Evolutionary conservation across 2,797 vertebrate genomes (phyloP).

Genomic region (Taeniopygia guttata): DNA sequence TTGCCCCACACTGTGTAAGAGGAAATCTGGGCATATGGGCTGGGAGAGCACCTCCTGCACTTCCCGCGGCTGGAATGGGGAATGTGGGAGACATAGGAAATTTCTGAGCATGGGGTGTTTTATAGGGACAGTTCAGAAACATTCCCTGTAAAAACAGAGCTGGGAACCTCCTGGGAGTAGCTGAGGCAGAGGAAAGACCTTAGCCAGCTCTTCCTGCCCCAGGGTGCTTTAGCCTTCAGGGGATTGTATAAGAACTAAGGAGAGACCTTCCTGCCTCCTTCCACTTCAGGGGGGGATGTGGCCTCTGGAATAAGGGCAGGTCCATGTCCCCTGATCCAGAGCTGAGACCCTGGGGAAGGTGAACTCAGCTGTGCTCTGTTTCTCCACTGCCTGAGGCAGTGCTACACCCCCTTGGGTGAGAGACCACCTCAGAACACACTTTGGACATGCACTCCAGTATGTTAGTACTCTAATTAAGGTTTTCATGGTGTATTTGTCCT

Average conservation of each 20-base stretch:
- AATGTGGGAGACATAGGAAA: neutral
- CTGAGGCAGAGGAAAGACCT: neutral
- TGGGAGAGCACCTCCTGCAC: neutral
- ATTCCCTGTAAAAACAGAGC: neutral
- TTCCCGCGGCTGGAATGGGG: neutral
- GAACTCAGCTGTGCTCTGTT: neutral
- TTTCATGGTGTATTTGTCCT: neutral
- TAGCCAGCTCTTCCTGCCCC: neutral
- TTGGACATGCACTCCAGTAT: neutral
- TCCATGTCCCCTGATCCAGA: neutral
- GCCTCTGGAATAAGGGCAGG: neutral
- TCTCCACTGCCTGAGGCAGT: neutral
- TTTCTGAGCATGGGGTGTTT: neutral
- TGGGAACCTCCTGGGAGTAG: neutral
- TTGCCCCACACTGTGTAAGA: neutral
- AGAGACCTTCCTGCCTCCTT: neutral
- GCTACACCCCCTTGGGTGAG: neutral
- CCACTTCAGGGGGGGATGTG: too few relatives aligned
- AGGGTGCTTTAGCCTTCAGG: neutral
- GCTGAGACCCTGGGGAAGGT: neutral
- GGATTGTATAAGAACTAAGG: neutral
- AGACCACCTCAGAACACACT: neutral
- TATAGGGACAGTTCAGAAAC: neutral
- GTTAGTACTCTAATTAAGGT: neutral
- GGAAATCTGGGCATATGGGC: neutral